Evolutionary conservation across 2,797 vertebrate genomes (phyloP), one percentile per base, ranked within the genome.

Genomic region (Galaxias olidus): DNA sequence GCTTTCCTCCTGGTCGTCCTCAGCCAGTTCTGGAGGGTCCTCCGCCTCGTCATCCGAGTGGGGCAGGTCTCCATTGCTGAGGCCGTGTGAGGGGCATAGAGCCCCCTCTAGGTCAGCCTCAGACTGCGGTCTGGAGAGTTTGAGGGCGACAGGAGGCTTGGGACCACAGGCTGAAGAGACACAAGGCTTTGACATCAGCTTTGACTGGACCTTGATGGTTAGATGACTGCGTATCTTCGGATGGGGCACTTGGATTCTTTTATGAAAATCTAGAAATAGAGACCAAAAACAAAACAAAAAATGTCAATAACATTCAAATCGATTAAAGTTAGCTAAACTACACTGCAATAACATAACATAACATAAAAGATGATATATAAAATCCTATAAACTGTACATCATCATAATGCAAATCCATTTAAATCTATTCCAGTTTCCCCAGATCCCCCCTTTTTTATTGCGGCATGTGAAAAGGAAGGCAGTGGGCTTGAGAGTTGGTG

Each of bases 61-160:
- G 18, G 77, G 58, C 74, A 93, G 66, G 71, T 92, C 91, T 72
- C 95, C 95, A 58, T 98, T 97, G 49, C 90, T 85, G 68, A 92
- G 90, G 52, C 88, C 90, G 77, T 85, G 91, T 54, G 89, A 76
- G 71, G 92, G 78, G 73, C 83, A 89, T 61, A 87, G 74, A 83
- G 91, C 80, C 77, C 48, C 76, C 52, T 89, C 85, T 66, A 82
- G 66, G 45, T 91, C 88, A 1, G 62, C 54, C 61, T 90, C 84
- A 78, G 81, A 63, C 10, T 89, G 83, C 67, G 94, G 82, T 78
- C 89, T 93, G 74, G 97, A 30, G 30, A 30, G 96, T 77, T 98
- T 98, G 2, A 95, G 96, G 70, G 95, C 94, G 0, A 96, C 93
- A 46, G 94, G 94, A 87, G 96, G 96, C 78, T 98, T 98, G 14